Conservation (phyloP, 2,113 vertebrate genomes). For the Danio rerio region DNA sequence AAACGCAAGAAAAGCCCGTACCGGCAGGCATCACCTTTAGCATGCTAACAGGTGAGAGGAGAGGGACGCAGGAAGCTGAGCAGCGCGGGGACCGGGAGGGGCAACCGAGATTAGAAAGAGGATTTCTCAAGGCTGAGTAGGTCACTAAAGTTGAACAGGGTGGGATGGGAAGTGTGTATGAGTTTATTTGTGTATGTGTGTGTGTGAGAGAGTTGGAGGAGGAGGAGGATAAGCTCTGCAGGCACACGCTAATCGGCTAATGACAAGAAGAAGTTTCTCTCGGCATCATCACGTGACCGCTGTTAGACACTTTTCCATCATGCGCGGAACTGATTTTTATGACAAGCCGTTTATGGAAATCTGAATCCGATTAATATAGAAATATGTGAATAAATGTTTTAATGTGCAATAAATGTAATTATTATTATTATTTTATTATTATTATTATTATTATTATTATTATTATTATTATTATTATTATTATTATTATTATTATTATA, state of each 20-base stretch:
- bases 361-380: too few species aligned
- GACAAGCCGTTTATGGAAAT: too few species aligned
- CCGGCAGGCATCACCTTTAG: not conserved
- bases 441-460: too few species aligned
- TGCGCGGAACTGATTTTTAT: not conserved
- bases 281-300: slow-evolving; percentile 49
- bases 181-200: slow-evolving; percentile 27
- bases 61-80: slow-evolving; percentile 43
- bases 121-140: slow-evolving; percentile 70
- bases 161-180: slow-evolving; percentile 16
- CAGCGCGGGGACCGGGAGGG: slow-evolving; percentile 17
- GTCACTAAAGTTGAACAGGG: slow-evolving; percentile 59
- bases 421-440: too few species aligned
- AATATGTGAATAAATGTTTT: too few species aligned
- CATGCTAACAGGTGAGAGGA: slow-evolving; percentile 41
- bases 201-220: not conserved
- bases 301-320: not conserved
- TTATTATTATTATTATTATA: too few species aligned
- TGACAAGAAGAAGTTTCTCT: slow-evolving; percentile 49
- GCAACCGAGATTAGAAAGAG: slow-evolving; percentile 68
- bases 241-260: slow-evolving; percentile 62
- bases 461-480: too few species aligned
- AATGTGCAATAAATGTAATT: too few species aligned
- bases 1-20: not conserved
- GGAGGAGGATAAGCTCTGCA: slow-evolving; percentile 12